These are phyloP conservation scores for Mustela lutreola DNA, from an alignment of 2,113 vertebrate species.

Conservation along the genomic window DNA sequence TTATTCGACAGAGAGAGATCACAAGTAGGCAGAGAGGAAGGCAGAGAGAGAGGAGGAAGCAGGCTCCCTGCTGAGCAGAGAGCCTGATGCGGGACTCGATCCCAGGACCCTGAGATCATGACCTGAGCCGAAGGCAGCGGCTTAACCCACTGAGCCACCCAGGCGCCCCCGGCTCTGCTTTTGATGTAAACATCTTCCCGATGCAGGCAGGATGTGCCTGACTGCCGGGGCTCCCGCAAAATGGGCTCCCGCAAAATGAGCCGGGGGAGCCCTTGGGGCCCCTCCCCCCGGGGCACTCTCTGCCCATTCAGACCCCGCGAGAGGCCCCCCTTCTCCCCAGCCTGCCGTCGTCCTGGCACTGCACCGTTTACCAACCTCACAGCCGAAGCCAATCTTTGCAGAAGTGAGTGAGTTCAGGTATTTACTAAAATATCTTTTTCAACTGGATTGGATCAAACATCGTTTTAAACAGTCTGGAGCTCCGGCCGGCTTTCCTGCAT, in stretches of 20 bases:
- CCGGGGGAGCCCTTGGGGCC: rapidly evolving
- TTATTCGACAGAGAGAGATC: too few species aligned
- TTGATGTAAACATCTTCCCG: not conserved
- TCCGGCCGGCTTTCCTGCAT: rapidly evolving
- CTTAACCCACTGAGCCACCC: too few species aligned
- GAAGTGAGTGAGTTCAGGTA: not conserved
- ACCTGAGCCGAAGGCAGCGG: too few species aligned
- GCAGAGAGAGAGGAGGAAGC: too few species aligned
- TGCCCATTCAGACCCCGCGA: not conserved
- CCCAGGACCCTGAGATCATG: too few species aligned
- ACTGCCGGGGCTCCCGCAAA: not conserved
- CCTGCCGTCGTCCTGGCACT: not conserved
- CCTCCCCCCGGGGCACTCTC: too few species aligned
- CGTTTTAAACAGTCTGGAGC: not conserved
- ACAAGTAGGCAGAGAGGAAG: too few species aligned
- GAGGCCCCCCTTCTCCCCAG: not conserved
- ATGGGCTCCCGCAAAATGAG: rapidly evolving
- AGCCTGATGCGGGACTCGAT: too few species aligned
- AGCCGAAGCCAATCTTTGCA: not conserved
- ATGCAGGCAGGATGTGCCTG: rapidly evolving
- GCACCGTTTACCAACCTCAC: not conserved
- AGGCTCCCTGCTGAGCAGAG: too few species aligned
- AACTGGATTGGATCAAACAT: not conserved
- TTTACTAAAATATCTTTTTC: not conserved
- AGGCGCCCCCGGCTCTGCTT: not conserved